Conservation (phyloP, 2,113 vertebrate genomes). For the Phalacrocorax carbo region DNA sequence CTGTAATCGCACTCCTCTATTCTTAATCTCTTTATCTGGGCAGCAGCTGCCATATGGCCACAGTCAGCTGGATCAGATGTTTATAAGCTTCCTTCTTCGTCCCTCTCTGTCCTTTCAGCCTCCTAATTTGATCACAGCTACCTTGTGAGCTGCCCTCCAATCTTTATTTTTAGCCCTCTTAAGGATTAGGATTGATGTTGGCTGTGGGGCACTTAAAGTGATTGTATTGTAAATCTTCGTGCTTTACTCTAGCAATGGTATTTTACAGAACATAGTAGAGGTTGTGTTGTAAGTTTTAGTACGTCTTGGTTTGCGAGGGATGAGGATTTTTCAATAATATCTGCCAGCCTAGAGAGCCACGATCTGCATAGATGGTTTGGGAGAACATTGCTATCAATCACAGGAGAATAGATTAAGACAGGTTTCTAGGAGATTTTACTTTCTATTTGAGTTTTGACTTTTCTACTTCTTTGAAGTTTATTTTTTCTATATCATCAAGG, state of each 20-base stretch:
- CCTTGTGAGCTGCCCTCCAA: slow-evolving; percentile 94
- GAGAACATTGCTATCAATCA: slow-evolving; percentile 55
- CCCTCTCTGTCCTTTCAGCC: slow-evolving; percentile 91
- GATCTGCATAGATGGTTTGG: slow-evolving; percentile 41
- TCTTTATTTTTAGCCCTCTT: slow-evolving; percentile 99
- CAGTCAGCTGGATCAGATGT: slow-evolving; percentile 99
- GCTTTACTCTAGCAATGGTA: slow-evolving; percentile 71
- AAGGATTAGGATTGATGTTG: slow-evolving; percentile 99
- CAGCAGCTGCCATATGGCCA: slow-evolving; percentile 99
- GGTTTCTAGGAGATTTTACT: slow-evolving; percentile 50
- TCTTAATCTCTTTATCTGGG: slow-evolving; percentile 99
- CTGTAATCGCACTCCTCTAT: slow-evolving; percentile 99
- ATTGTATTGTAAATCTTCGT: slow-evolving; percentile 99
- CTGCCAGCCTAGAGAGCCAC: slow-evolving; percentile 26
- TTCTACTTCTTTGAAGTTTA: neutral
- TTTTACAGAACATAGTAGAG: slow-evolving; percentile 57
- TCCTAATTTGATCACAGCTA: slow-evolving; percentile 94
- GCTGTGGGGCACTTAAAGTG: slow-evolving; percentile 99
- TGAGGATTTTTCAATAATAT: slow-evolving; percentile 38
- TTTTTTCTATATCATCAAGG: slow-evolving; percentile 31
- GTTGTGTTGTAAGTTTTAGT: slow-evolving; percentile 64
- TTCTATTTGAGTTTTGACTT: slow-evolving; percentile 56
- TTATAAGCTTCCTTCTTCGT: slow-evolving; percentile 99
- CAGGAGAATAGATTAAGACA: slow-evolving; percentile 54
- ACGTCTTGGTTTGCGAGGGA: slow-evolving; percentile 17